phyloP scores from a whole-genome alignment of 2,888 invertebrate genomes.

The Rhaphigaster nebulosa region DNA sequence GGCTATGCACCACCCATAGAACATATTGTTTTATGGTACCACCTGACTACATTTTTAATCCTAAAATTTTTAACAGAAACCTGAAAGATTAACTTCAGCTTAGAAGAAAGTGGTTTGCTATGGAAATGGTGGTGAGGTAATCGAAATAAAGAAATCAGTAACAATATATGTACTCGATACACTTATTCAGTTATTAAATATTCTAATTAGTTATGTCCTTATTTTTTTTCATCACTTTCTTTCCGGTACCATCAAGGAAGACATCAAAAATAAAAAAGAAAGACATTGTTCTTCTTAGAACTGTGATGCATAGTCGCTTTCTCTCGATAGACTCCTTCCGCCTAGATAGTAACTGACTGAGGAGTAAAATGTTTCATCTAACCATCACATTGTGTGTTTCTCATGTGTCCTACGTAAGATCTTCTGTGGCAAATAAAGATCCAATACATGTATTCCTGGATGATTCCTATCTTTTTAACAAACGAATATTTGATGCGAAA shows the following conservation, averaged over 20 bases:
- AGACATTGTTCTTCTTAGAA: not conserved
- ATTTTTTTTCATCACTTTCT: not conserved
- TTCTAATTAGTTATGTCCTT: not conserved
- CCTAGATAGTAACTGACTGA: not conserved
- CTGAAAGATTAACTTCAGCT: too few species aligned
- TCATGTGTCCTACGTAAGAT: not conserved
- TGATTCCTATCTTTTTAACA: not conserved
- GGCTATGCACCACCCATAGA: too few species aligned
- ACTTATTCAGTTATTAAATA: not conserved
- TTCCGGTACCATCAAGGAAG: not conserved
- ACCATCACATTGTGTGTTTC: not conserved
- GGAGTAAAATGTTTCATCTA: not conserved
- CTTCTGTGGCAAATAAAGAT: not conserved
- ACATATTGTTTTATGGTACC: too few species aligned
- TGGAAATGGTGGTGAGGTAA: not conserved
- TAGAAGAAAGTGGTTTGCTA: not conserved
- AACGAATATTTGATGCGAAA: too few species aligned
- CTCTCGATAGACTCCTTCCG: not conserved
- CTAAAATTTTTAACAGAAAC: too few species aligned
- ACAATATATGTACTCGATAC: not conserved
- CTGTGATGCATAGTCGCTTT: not conserved
- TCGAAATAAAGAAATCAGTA: not conserved
- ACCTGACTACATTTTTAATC: too few species aligned
- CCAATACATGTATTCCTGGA: not conserved
- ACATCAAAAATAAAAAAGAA: not conserved